phyloP scores from a whole-genome alignment of 2,888 invertebrate species.

The Ennomos fuscantarius region DNA sequence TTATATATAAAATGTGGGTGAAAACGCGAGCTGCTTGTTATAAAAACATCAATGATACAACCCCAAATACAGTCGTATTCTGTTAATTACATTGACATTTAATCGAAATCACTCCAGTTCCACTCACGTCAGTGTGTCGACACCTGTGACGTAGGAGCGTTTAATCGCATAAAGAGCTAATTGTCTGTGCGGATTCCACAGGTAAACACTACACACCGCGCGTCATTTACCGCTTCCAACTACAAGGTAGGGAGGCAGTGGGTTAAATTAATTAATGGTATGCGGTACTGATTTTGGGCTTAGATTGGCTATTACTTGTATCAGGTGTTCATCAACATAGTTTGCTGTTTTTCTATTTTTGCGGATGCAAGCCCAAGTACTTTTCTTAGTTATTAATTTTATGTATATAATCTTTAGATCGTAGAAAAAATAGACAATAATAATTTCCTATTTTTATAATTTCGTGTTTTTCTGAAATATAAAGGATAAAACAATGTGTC shows the following conservation, averaged over 20 bases:
- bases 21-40: no score
- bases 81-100: neutral
- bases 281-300: conserved; percentile 14
- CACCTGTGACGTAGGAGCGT: conserved; percentile 68
- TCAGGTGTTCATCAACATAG: neutral
- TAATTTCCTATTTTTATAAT: no score
- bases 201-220: conserved; percentile 75
- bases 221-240: conserved; percentile 60
- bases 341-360: conserved; percentile 5
- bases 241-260: conserved; percentile 40
- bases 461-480: no score
- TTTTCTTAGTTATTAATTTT: no score
- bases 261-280: conserved; percentile 27
- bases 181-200: conserved; percentile 81
- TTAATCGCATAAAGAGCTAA: conserved; percentile 83
- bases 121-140: conserved; percentile 50
- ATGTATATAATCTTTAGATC: no score
- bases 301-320: conserved; percentile 4
- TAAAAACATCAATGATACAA: no score
- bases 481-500: no score
- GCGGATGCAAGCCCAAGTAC: neutral
- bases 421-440: no score
- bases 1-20: no score
- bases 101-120: conserved; percentile 58
- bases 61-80: neutral